Evolutionary conservation across 2,888 invertebrate genomes (phyloP).

Genomic region (Matsumyia berberina): DNA sequence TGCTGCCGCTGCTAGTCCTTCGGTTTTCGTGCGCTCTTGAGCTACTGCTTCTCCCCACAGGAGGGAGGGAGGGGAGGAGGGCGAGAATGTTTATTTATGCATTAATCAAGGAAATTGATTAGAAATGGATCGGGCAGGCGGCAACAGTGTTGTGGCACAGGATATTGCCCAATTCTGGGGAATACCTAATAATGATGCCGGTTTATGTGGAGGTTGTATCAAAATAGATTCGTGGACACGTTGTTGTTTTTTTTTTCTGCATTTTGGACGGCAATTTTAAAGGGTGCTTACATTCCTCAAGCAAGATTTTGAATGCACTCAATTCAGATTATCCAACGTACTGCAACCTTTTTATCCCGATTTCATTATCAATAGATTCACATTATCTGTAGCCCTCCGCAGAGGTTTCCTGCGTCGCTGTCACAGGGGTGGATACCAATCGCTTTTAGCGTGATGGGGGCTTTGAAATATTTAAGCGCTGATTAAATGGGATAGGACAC

Average conservation of each 20-base stretch:
- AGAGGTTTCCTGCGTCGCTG: not conserved
- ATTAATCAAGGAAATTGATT: constrained; percentile 75
- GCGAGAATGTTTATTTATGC: constrained; percentile 69
- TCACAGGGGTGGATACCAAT: not conserved
- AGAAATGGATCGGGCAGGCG: constrained; percentile 70
- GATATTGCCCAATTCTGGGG: constrained; percentile 55
- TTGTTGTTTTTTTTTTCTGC: not conserved
- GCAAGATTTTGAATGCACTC: too few relatives aligned
- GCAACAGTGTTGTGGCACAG: constrained; percentile 46
- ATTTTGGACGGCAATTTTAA: too few relatives aligned
- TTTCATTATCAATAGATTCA: too few relatives aligned
- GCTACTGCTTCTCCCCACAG: not conserved
- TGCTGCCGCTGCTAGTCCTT: constrained; percentile 51
- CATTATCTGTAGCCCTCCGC: not conserved
- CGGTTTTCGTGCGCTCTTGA: not conserved
- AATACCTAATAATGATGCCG: constrained; percentile 57
- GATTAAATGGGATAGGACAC: constrained; percentile 31
- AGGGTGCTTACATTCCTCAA: too few relatives aligned
- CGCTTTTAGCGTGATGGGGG: constrained; percentile 13
- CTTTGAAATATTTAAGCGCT: constrained; percentile 60
- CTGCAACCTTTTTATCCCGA: too few relatives aligned
- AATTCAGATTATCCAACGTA: too few relatives aligned
- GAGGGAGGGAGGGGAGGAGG: not conserved
- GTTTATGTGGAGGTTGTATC: constrained; percentile 22
- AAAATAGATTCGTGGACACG: constrained; percentile 22